Evolutionary conservation across 2,113 vertebrate species (phyloP).

Genomic region (Stercorarius parasiticus): DNA sequence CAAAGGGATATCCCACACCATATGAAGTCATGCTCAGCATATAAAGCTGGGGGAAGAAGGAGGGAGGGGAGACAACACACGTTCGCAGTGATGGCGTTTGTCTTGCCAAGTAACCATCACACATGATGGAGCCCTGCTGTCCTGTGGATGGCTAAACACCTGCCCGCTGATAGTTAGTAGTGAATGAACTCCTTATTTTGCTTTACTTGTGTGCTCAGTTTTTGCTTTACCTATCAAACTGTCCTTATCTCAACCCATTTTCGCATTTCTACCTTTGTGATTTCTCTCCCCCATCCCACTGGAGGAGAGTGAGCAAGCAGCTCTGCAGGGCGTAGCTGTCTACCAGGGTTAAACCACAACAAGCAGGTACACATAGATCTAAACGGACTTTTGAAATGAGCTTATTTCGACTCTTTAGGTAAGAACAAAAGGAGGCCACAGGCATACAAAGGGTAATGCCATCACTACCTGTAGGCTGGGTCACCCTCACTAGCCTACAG

Average conservation of each 20-base stretch:
- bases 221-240: neutral
- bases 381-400: neutral
- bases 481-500: neutral
- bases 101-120: neutral
- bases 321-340: neutral
- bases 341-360: neutral
- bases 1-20: neutral
- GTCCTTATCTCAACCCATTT: neutral
- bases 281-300: neutral
- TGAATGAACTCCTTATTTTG: neutral
- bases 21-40: neutral
- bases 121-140: neutral
- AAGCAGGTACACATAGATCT: neutral
- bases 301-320: neutral
- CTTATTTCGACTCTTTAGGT: neutral
- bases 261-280: neutral
- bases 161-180: rapidly evolving
- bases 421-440: neutral
- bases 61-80: neutral
- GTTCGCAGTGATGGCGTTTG: rapidly evolving
- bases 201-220: neutral
- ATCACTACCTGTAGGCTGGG: neutral
- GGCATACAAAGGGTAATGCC: neutral
- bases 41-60: neutral
- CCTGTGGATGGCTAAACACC: neutral